Evolutionary conservation across 53 echinoderm and acorn worm species (phyloP).

Genomic region (Mesocentrotus franciscanus): DNA sequence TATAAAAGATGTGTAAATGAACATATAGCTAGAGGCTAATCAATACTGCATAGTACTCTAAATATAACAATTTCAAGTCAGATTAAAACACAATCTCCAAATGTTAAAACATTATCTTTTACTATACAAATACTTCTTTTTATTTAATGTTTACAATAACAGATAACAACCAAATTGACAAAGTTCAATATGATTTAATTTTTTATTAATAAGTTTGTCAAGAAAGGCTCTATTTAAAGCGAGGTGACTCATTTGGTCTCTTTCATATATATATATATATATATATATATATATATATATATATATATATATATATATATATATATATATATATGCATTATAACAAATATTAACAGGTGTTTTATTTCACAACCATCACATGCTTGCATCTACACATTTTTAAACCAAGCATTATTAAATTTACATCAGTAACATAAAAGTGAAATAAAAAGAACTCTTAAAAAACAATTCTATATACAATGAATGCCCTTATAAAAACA

Average conservation of each 20-base stretch:
- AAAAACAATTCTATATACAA: no score
- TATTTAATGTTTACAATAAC: background rate
- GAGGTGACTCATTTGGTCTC: background rate
- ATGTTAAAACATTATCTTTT: background rate
- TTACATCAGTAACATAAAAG: no score
- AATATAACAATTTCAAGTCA: background rate
- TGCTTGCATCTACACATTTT: no score
- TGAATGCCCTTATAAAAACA: background rate
- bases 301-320: background rate
- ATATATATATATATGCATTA: background rate
- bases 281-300: background rate
- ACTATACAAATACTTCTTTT: conserved; percentile 8
- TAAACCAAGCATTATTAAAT: no score
- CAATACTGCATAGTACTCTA: background rate
- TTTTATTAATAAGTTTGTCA: background rate
- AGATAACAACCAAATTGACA: background rate
- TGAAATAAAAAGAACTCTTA: background rate
- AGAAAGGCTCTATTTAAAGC: background rate
- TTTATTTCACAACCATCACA: no score
- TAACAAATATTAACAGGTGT: background rate
- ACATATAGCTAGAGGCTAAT: background rate
- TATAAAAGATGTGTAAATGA: no score
- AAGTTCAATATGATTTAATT: background rate
- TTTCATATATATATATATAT: no score
- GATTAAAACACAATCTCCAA: background rate